Evolutionary conservation across 2,888 invertebrate species (phyloP).

Genomic region (Melanotus villosus): DNA sequence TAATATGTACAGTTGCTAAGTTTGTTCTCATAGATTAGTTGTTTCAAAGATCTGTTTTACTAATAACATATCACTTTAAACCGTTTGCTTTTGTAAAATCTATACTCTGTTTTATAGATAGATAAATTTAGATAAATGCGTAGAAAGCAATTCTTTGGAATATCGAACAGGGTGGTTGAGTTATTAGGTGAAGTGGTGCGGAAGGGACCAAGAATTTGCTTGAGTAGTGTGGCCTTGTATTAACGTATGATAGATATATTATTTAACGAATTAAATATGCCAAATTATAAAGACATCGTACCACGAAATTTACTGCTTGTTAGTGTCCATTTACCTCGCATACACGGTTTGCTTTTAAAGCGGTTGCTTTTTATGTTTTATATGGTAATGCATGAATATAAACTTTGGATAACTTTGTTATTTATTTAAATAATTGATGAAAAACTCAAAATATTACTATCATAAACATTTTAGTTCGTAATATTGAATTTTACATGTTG

Average conservation of each 20-base stretch:
- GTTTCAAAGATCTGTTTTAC: background rate
- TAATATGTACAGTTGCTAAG: background rate
- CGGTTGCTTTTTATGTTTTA: background rate
- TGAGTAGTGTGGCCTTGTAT: constrained; percentile 57
- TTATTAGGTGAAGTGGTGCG: constrained; percentile 27
- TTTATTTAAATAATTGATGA: background rate
- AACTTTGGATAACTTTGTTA: background rate
- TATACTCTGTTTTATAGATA: background rate
- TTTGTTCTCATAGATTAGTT: background rate
- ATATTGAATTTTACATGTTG: constrained; percentile 44
- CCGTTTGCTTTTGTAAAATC: constrained; percentile 4
- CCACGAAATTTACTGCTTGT: background rate
- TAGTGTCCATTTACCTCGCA: background rate
- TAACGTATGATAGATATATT: constrained; percentile 20
- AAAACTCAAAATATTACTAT: too few species aligned
- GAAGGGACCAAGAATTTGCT: constrained; percentile 59
- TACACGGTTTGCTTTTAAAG: too few species aligned
- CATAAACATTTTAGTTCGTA: background rate
- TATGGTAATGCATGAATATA: too few species aligned
- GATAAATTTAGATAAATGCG: constrained; percentile 4
- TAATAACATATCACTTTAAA: constrained; percentile 1
- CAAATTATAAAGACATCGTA: constrained; percentile 1
- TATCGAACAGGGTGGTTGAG: constrained; percentile 28
- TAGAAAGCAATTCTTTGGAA: constrained; percentile 43
- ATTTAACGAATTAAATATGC: constrained; percentile 4